Base-by-base conservation (phyloP, 1,140 invertebrate species). In the Glomeris maerens region DNA sequence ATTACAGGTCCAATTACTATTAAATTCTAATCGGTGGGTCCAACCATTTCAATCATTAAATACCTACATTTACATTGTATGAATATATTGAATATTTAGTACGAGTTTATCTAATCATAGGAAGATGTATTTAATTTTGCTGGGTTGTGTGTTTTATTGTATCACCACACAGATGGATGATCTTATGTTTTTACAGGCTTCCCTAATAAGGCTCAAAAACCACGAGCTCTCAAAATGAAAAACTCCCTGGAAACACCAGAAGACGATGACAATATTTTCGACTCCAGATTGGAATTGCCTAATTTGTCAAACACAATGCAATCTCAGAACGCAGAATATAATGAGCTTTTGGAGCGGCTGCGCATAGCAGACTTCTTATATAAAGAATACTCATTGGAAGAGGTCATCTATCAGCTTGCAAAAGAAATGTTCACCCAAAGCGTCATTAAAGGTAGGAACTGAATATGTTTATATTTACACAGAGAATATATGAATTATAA, bases 371-470 rank as follows among this genome's bases (percentile, higher is more conserved):
- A 80, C 57, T 75, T 75, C 28, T 63, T 79, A 5, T 79, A 80
- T 65, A 79, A 78, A 3, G 78, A 81, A 58, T 80, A 79, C 57
- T 78, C 78, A 5, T 63, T 83, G 27, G 79, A 83, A 64, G 79
- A 82, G 62, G 76, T 83, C 1, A 79, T 83, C 46, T 83, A 83
- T 61, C 79, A 82, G 55, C 64, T 83, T 10, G 79, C 79, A 31
- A 81, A 81, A 69, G 77, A 81, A 55, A 80, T 83, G 76, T 83
- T 83, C 62, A 71, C 76, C 0, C 78, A 81, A 59, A 78, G 77
- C 1, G 62, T 81, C 29, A 68, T 74, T 1, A 71, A 73, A 52
- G 79, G 78, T 69, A 54, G 46, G 7, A 23, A 27, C 45, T 52
- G 10, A 10, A 44, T 10, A n/a, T n/a, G n/a, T n/a, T n/a, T n/a